Evolutionary conservation across 2,888 invertebrate species (phyloP), one percentile per base, ranked within the genome.

Genomic region (Germaria angustata): DNA sequence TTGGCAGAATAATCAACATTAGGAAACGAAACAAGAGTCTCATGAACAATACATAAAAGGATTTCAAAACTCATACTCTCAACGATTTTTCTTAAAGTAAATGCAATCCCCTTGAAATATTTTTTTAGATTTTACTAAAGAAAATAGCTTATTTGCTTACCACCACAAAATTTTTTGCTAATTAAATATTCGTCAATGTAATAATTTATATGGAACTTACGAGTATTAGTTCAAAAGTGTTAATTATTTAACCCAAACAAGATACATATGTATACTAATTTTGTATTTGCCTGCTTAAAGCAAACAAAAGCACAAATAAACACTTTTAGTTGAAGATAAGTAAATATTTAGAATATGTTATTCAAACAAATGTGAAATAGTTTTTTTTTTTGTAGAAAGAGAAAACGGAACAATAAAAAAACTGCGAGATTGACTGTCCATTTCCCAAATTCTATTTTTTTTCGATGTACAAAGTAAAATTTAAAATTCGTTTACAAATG

Each of bases 241-340:
- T 81, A 81, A 75, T 78, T 75, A 65, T 80, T 69, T 77, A 61
- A 72, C 46, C 55, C 44, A 71, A 28, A 59, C 63, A 71, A 44
- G n/a, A n/a, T n/a, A n/a, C n/a, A n/a, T n/a, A n/a, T n/a, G n/a
- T n/a, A n/a, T 15, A 63, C 53, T 66, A 20, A 22, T 28, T 77
- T 51, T 76, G 39, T 20, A 28, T 46, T n/a, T 46, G 20, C 69
- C 36, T 46, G 46, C 46, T 63, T 36, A 13, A 57, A 57, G 39
- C 65, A 75, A 73, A 53, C 11, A 66, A 63, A 72, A 65, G 59
- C n/a, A 63, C 28, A 72, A 72, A 73, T 59, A 73, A 69, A 55
- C 41, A 41, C 32, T 55, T 28, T 51, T 57, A 32, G 34, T 15
- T 65, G 41, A 71, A 59, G 28, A 55, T 22, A 39, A 51, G 41